Evolutionary conservation across 2,113 vertebrate genomes (phyloP).

Genomic region (Ascaphus truei): DNA sequence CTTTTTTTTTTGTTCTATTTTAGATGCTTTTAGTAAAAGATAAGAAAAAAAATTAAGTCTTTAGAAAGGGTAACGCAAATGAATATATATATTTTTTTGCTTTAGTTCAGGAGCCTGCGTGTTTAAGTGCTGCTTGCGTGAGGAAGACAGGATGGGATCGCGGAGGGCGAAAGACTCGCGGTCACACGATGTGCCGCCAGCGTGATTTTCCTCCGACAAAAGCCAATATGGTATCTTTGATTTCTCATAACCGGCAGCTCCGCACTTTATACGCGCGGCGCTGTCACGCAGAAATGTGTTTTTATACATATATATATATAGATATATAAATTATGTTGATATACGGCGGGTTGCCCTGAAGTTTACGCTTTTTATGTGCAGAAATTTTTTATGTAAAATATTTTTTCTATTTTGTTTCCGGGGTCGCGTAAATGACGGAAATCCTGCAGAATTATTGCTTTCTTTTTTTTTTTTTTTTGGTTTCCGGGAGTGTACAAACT

Average conservation of each 20-base stretch:
- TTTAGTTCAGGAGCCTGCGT: slow-evolving; percentile 66
- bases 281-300: slow-evolving; percentile 55
- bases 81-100: slow-evolving; percentile 62
- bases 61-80: too few relatives aligned
- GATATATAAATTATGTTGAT: slow-evolving; percentile 64
- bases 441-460: too few relatives aligned
- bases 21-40: too few relatives aligned
- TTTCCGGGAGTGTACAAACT: not conserved
- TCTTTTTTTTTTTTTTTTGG: not conserved
- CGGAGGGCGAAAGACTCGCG: not conserved
- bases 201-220: slow-evolving; percentile 40
- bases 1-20: slow-evolving; percentile 38
- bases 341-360: slow-evolving; percentile 55
- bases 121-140: slow-evolving; percentile 47
- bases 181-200: slow-evolving; percentile 41
- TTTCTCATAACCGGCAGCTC: slow-evolving; percentile 70
- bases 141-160: slow-evolving; percentile 7
- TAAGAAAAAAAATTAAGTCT: too few relatives aligned
- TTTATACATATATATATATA: slow-evolving; percentile 36
- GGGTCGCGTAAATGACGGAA: not conserved
- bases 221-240: slow-evolving; percentile 51
- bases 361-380: slow-evolving; percentile 57
- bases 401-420: slow-evolving; percentile 51
- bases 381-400: slow-evolving; percentile 58
- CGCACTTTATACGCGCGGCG: slow-evolving; percentile 51